Percentiles rank a stretch among this genome's conserved stretches.
Evolutionary conservation across 2,113 vertebrate genomes (phyloP).

Genomic region (Catharus bicknelli): DNA sequence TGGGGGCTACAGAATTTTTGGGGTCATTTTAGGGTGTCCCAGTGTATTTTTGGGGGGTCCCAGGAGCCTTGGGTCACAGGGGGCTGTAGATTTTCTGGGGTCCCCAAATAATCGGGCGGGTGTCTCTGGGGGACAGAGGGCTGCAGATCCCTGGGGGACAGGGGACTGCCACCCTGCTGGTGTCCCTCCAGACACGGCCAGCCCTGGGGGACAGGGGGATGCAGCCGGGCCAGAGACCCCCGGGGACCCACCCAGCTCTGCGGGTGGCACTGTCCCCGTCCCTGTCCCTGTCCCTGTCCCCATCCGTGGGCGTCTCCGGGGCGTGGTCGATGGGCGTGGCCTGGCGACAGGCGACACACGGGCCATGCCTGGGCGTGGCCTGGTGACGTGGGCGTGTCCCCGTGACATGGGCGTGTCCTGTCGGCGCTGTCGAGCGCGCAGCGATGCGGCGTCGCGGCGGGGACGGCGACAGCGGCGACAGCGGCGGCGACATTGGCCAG

Average conservation of each 20-base stretch:
- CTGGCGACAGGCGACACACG: no score
- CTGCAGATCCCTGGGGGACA: neutral
- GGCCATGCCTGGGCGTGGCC: neutral
- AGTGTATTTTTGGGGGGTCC: no score
- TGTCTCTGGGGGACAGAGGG: neutral
- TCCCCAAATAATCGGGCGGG: no score
- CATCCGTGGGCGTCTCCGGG: fast-evolving
- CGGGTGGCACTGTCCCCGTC: no score
- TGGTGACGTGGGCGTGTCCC: neutral
- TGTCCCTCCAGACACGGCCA: fast-evolving
- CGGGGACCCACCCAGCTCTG: no score
- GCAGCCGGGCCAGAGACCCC: neutral
- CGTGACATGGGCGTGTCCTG: neutral
- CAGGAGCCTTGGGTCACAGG: no score
- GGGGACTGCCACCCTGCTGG: neutral
- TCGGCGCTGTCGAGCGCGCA: neutral
- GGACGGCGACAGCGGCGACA: neutral
- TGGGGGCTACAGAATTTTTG: neutral
- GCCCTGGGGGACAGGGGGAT: neutral
- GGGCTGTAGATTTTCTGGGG: neutral
- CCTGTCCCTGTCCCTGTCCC: neutral
- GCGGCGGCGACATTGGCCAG: neutral
- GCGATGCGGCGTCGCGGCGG: neutral
- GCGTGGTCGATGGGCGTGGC: neutral
- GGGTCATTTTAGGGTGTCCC: no score